A percentile compares a stretch with the other conserved stretches of the same genome.
These are phyloP conservation scores for Prostheceraeus crozeri DNA, from an alignment of 2,888 invertebrate species.

Conservation along the genomic window DNA sequence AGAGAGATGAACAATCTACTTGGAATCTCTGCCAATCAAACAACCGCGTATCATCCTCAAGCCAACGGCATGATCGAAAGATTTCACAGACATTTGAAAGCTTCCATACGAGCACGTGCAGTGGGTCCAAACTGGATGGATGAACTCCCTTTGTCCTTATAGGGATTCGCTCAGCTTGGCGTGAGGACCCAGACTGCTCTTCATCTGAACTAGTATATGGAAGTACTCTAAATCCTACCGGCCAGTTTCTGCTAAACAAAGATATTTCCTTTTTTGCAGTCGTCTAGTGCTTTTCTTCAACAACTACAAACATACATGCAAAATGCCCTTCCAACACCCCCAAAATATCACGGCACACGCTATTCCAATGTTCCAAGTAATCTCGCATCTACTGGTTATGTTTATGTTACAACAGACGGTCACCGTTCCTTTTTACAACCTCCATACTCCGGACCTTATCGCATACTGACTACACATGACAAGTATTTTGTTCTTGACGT, in stretches of 20 bases:
- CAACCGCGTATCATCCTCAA: conserved; percentile 42
- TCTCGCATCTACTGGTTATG: too few species aligned
- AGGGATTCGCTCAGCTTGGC: conserved; percentile 46
- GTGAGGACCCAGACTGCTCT: conserved; percentile 37
- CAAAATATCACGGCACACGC: too few species aligned
- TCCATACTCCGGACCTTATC: conserved; percentile 14
- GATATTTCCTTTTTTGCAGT: too few species aligned
- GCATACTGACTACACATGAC: neutral
- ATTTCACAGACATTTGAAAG: conserved; percentile 55
- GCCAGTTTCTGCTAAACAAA: neutral
- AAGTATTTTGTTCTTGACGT: conserved; percentile 7
- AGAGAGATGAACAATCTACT: conserved; percentile 18
- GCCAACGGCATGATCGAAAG: conserved; percentile 56
- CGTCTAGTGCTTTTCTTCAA: too few species aligned
- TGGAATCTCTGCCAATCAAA: conserved; percentile 20
- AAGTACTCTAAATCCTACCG: neutral
- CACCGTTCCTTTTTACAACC: conserved; percentile 3
- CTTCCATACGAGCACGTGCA: conserved; percentile 45
- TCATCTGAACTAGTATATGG: conserved; percentile 3
- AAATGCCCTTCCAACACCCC: too few species aligned
- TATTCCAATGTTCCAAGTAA: too few species aligned
- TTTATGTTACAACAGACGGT: neutral
- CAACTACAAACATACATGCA: too few species aligned
- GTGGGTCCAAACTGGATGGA: conserved; percentile 44
- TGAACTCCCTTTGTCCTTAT: conserved; percentile 46